These are phyloP conservation scores for Amblyraja radiata DNA, from an alignment of 2,797 vertebrate genomes.

Conservation along the genomic window DNA sequence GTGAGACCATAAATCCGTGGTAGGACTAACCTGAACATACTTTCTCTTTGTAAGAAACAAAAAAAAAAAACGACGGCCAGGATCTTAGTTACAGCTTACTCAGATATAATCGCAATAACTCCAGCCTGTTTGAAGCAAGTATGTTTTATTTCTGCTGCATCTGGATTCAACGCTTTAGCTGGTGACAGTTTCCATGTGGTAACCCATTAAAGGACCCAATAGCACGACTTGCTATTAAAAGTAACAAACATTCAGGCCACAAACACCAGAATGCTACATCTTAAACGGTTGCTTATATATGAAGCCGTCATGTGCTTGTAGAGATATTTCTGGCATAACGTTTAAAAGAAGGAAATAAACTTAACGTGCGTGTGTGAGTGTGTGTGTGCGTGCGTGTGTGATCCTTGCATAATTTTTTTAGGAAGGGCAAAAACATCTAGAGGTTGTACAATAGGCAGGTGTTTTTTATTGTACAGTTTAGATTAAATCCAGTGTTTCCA, in stretches of 20 bases:
- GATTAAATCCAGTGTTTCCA: neutral
- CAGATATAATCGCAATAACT: constrained; percentile 70
- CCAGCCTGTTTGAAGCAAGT: constrained; percentile 44
- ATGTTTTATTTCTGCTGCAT: constrained; percentile 52
- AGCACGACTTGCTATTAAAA: constrained; percentile 56
- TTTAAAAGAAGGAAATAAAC: constrained; percentile 25
- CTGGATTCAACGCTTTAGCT: constrained; percentile 52
- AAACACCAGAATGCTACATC: constrained; percentile 57
- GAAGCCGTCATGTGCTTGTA: constrained; percentile 76
- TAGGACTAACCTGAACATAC: constrained; percentile 74
- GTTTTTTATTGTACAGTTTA: constrained; percentile 28
- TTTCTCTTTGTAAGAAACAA: constrained; percentile 43
- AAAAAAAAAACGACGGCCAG: constrained; percentile 48
- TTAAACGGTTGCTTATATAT: constrained; percentile 59
- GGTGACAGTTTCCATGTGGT: constrained; percentile 50
- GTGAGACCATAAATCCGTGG: constrained; percentile 63
- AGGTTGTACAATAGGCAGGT: constrained; percentile 1
- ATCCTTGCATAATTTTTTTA: neutral
- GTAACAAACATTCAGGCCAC: constrained; percentile 53
- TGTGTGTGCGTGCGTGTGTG: neutral
- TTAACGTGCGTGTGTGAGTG: neutral
- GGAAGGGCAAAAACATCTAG: neutral
- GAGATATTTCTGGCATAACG: constrained; percentile 49
- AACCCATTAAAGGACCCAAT: constrained; percentile 64
- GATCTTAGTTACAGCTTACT: constrained; percentile 60